Evolutionary conservation across 2,797 vertebrate species (phyloP), one percentile per base, ranked within the genome.

Genomic region (Chrysocyon brachyurus): DNA sequence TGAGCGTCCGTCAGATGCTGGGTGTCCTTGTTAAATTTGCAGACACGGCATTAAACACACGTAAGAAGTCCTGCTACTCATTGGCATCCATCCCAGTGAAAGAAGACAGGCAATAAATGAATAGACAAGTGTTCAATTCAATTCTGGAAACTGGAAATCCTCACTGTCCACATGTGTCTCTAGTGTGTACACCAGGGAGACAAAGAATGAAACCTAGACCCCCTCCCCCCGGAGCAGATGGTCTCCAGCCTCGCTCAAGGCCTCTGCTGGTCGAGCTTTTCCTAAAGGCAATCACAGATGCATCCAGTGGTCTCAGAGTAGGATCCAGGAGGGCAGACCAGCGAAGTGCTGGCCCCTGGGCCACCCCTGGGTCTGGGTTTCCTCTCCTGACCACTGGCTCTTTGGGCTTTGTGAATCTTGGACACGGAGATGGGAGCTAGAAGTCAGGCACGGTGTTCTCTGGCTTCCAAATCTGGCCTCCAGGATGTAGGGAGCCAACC

Each of bases 311-410:
- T 10, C 40, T 75, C 57, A 3, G 8, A n/a, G 82, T 6, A 15
- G 64, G 28, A 12, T 52, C 36, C 22, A 28, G 57, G 72, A 28
- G 57, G 72, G 36, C 46, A 10, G 19, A 40, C 63, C 59, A 12
- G 75, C 59, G 22, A 15, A 46, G 36, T 0, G 0, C n/a, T n/a
- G 15, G 15, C 26, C 61, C 40, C 31, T 19, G 59, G 6, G 9
- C 49, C 2, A 0, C 31, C 15, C 46, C 79, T 66, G 17, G 31
- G 36, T 72, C 36, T 56, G 31, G 3, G 4, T 79, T 52, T 84
- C 68, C 59, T 66, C 75, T 40, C n/a, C 64, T 28, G 66, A 1
- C 31, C 70, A 16, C 59, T 11, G 12, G 49, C 64, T 86, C 0
- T 63, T 70, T 68, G 15, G 64, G 26, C 63, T 68, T 72, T 10